Percentiles rank a stretch among this genome's conserved stretches.
Conservation (phyloP, 2,888 invertebrate species). For the Euspilapteryx auroguttella region DNA sequence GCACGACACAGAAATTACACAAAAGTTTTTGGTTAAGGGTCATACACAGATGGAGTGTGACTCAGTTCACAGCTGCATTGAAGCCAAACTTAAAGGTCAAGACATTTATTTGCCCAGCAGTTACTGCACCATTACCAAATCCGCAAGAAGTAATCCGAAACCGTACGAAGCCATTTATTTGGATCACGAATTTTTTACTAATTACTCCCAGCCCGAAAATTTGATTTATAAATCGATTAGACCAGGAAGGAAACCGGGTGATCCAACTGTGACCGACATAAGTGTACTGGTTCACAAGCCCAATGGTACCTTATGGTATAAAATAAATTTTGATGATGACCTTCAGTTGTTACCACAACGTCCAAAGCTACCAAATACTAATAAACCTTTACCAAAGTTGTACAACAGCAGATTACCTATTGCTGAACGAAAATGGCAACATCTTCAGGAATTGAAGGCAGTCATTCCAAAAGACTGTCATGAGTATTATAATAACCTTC, state of each 20-base stretch:
- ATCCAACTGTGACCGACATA: neutral
- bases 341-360: constrained; percentile 7
- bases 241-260: neutral
- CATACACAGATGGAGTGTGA: constrained; percentile 8
- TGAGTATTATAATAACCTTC: constrained; percentile 8
- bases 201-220: no score
- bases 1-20: constrained; percentile 3
- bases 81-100: constrained; percentile 1
- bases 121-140: neutral
- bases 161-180: neutral
- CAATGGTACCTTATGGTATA: neutral
- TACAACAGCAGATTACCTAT: constrained; percentile 7
- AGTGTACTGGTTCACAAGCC: neutral
- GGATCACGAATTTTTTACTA: neutral
- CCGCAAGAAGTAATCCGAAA: neutral
- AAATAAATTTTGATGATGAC: constrained; percentile 1
- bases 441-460: constrained; percentile 9
- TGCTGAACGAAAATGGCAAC: constrained; percentile 6
- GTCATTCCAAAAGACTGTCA: constrained; percentile 9
- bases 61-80: constrained; percentile 6
- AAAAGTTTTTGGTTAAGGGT: constrained; percentile 7
- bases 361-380: constrained; percentile 7
- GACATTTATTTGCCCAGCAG: constrained; percentile 2
- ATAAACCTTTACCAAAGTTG: constrained; percentile 4
- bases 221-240: neutral